Base-by-base conservation (phyloP, 1,140 invertebrate genomes). In the Sweltsa coloradensis region DNA sequence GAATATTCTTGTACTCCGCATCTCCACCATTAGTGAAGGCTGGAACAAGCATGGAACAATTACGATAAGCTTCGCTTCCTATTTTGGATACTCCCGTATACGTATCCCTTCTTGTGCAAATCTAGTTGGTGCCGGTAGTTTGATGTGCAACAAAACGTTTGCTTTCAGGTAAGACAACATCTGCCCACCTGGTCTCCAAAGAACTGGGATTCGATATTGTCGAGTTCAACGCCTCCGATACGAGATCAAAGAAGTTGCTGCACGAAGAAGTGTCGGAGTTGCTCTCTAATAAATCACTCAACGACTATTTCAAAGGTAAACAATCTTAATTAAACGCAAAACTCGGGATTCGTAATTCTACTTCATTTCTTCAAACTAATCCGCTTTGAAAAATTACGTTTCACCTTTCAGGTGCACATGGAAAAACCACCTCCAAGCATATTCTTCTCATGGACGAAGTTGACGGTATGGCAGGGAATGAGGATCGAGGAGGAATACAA, bases 391-490 rank as follows among this genome's bases (percentile, higher is more conserved):
- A 5, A 11, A 34, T 34, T n/a, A 9, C 9, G 6, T 16, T 49
- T 24, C 22, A 21, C 23, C 45, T 49, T 26, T 23, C 47, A 37
- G 36, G 25, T 31, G n/a, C 16, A 49, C 21, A 3, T 58, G 60
- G 44, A 19, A 51, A 39, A 22, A 21, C 24, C 4, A 51, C 18
- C 19, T 74, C 69, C 31, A 86, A 91, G 53, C 89, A 96, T 61
- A 89, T 95, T 21, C 62, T 99, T 1, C 73, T 99, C 11, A 99
- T 99, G 97, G 97, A 99, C 60, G 97, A 99, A 78, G 96, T 99
- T 0, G 97, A 99, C 64, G 97, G 97, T 11, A 99, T 99, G 95
- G 89, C 93, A 9, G 97, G 97, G 11, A 99, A 99, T 65, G 92
- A 99, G 65, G 97, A 99, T 67, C 76, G 97, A 54, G 96, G 96